A percentile compares a stretch with the other conserved stretches of the same genome.
Evolutionary conservation across 2,888 invertebrate genomes (phyloP).

Genomic region (Cephus nigrinus): DNA sequence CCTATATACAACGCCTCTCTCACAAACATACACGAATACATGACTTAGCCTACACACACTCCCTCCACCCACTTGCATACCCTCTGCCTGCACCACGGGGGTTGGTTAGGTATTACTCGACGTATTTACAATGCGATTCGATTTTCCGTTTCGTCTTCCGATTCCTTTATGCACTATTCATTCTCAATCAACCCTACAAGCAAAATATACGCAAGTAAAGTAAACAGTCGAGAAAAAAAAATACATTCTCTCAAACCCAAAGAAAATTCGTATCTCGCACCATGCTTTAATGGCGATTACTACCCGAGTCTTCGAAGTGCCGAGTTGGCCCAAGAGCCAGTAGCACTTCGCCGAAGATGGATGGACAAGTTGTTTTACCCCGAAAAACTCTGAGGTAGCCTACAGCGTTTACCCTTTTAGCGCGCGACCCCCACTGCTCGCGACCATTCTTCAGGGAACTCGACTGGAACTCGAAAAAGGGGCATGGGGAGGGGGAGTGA

Average conservation of each 20-base stretch:
- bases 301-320: too few species aligned
- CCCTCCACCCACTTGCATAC: slow-evolving; percentile 9
- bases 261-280: too few species aligned
- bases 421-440: slow-evolving; percentile 17
- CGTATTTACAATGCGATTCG: neutral
- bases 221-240: too few species aligned
- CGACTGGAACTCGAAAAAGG: slow-evolving; percentile 3
- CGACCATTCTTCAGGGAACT: slow-evolving; percentile 24
- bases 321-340: too few species aligned
- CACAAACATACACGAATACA: neutral
- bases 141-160: neutral
- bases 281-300: too few species aligned
- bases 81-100: too few species aligned
- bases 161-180: too few species aligned
- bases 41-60: slow-evolving; percentile 1
- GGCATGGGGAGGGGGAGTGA: neutral
- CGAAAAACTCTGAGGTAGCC: slow-evolving; percentile 34
- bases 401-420: slow-evolving; percentile 51
- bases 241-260: too few species aligned
- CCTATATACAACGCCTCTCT: neutral
- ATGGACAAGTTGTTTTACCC: slow-evolving; percentile 46
- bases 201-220: too few species aligned
- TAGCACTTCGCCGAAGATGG: slow-evolving; percentile 27
- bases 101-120: neutral
- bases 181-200: too few species aligned